Conservation (phyloP, 2,797 vertebrate species). For the Sebastes diaconus region DNA sequence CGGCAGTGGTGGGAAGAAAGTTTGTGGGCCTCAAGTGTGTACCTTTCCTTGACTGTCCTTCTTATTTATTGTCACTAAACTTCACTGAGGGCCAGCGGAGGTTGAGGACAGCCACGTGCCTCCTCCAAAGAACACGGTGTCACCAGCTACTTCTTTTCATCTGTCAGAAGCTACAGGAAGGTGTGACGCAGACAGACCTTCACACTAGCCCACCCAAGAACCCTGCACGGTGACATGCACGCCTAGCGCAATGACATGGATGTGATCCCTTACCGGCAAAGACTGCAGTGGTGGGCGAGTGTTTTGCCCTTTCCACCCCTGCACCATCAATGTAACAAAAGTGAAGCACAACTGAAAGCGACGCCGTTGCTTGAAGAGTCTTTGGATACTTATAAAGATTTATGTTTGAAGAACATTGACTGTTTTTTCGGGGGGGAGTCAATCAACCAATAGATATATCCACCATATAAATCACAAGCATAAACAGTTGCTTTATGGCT, state of each 20-base stretch:
- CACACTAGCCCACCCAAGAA: background rate
- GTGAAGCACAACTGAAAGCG: background rate
- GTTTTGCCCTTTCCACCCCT: background rate
- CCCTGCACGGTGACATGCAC: background rate
- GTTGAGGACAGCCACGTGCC: background rate
- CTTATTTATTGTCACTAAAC: background rate
- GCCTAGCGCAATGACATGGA: background rate
- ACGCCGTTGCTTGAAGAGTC: background rate
- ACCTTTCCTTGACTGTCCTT: background rate
- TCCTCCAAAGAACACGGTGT: background rate
- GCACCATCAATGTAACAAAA: background rate
- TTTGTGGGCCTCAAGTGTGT: slow-evolving; percentile 1
- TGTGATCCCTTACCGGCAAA: background rate
- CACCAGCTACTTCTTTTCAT: background rate
- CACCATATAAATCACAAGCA: background rate
- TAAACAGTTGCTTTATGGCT: slow-evolving; percentile 47
- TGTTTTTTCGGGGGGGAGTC: background rate
- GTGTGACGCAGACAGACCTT: background rate
- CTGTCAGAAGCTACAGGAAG: background rate
- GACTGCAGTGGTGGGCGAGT: background rate
- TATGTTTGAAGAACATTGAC: background rate
- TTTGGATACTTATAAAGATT: background rate
- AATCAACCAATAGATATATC: background rate
- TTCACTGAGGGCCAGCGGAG: background rate
- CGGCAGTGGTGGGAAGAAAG: slow-evolving; percentile 16